phyloP scores from a whole-genome alignment of 2,888 invertebrate species.

The Tachystola acroxantha region DNA sequence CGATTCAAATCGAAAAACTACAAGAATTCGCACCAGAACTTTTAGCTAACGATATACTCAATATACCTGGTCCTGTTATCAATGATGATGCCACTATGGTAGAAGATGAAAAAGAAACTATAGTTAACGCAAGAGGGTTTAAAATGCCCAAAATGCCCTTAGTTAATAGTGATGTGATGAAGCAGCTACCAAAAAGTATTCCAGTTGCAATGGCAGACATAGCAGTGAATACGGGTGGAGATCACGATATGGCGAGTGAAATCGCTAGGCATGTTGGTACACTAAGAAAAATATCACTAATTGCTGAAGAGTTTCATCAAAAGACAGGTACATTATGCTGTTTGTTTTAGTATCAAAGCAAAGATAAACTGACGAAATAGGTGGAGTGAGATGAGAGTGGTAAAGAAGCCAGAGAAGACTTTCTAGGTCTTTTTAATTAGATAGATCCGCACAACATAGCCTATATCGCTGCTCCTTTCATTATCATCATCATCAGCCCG shows the following conservation, averaged over 20 bases:
- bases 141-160: conserved; percentile 67
- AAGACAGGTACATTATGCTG: conserved; percentile 73
- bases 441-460: no score
- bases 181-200: conserved; percentile 34
- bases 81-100: conserved; percentile 15
- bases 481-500: no score
- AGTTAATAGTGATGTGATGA: conserved; percentile 50
- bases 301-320: conserved; percentile 70
- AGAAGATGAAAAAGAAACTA: conserved; percentile 11
- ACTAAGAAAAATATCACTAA: conserved; percentile 59
- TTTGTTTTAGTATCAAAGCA: no score
- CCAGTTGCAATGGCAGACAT: conserved; percentile 36
- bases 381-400: no score
- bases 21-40: conserved; percentile 55
- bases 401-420: no score
- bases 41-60: conserved; percentile 39
- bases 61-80: conserved; percentile 19
- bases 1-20: conserved; percentile 46
- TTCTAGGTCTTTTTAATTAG: no score
- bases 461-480: no score
- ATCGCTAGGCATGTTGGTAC: conserved; percentile 57
- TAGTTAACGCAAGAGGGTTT: conserved; percentile 16
- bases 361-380: no score
- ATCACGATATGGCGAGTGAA: conserved; percentile 59
- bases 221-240: conserved; percentile 47